Base-by-base conservation (phyloP, 2,888 invertebrate species). In the Pharmacophagus antenor region DNA sequence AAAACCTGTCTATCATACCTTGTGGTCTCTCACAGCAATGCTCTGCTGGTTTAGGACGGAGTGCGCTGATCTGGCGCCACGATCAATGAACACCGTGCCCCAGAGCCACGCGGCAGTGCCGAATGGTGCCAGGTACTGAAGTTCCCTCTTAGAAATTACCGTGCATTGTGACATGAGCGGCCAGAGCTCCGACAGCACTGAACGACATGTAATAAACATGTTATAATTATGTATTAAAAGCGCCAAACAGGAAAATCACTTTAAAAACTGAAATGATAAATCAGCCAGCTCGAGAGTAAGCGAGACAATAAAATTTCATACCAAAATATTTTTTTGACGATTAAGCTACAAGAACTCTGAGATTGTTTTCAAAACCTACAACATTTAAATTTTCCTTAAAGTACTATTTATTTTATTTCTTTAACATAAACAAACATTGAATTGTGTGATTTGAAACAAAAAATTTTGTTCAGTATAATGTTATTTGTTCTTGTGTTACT, bases 61-160 rank as follows among this genome's bases (percentile, higher is more conserved):
- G 37, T 94, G 93, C 0, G 97, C 95, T 63, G 94, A 94, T 37
- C 93, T 92, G 27, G 95, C 95, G 0, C 94, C 92, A 63, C 98
- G 91, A 82, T 97, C 94, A 52, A 98, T 96, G 80, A 96, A 98
- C 56, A 98, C 93, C 0, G 97, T 95, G 41, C 97, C 97, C 94
- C 96, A 96, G 58, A 98, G 89, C 95, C 96, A 97, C 3, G 94
- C 93, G 0, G 96, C 96, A 5, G 96, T 80, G 7, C 97, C 98
- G 76, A 98, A 97, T 1, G 96, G 95, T 65, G 96, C 95, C 51
- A 95, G 84, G 79, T 95, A 97, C 66, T 96, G 92, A 50, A 98
- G 90, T 68, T 96, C 95, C 67, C 94, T 95, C 83, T 98, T 98
- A 1, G 96, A 93, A 50, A 98, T 94, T 62, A 95, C 95, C 2